phyloP scores from a whole-genome alignment of 2,113 vertebrate species.

The Lathamus discolor region DNA sequence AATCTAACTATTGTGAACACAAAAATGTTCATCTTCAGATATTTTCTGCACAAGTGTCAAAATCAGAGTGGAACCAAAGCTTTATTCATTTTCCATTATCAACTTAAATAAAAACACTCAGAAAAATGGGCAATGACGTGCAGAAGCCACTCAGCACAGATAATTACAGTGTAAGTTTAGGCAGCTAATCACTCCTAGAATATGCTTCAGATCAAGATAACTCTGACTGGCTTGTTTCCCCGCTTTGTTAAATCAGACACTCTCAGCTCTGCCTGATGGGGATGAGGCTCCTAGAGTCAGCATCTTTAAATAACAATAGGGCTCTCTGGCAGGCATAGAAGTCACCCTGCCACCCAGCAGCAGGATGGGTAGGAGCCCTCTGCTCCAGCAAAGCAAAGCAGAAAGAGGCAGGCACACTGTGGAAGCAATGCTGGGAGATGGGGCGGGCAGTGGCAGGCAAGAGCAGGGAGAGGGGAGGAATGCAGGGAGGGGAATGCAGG shows the following conservation, averaged over 20 bases:
- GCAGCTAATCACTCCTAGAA: constrained; percentile 55
- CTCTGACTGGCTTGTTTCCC: constrained; percentile 30
- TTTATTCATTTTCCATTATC: constrained; percentile 57
- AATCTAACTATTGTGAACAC: constrained; percentile 37
- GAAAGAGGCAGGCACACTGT: background rate
- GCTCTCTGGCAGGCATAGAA: background rate
- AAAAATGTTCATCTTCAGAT: constrained; percentile 48
- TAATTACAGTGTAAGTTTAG: constrained; percentile 53
- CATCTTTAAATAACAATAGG: background rate
- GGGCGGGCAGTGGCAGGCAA: background rate
- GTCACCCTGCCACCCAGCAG: background rate
- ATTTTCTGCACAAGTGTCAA: constrained; percentile 45
- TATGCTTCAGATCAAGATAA: constrained; percentile 37
- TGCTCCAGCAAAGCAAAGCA: background rate
- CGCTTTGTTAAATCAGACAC: constrained; percentile 25
- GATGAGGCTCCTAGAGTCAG: background rate
- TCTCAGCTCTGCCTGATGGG: background rate
- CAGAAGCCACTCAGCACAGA: constrained; percentile 49
- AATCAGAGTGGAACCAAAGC: constrained; percentile 38
- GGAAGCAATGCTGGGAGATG: background rate
- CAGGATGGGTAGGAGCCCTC: background rate
- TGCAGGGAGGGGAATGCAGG: background rate
- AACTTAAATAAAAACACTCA: constrained; percentile 58
- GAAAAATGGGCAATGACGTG: constrained; percentile 49
- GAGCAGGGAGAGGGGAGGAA: background rate